phyloP scores from a whole-genome alignment of 2,888 invertebrate species.

The Criorhina ranunculi region DNA sequence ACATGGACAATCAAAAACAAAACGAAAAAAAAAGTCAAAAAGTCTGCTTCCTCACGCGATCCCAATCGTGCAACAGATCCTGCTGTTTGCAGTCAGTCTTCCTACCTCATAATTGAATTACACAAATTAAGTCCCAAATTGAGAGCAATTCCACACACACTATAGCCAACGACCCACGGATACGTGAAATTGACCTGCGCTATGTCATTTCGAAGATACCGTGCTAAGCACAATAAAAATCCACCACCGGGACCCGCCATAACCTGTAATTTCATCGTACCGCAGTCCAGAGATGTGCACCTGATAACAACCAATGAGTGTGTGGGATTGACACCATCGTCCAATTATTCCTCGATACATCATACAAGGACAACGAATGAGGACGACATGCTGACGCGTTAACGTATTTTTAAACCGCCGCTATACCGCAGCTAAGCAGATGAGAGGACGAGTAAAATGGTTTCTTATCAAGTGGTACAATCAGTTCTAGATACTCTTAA shows the following conservation, averaged over 20 bases:
- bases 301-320: conserved; percentile 71
- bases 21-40: conserved; percentile 26
- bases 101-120: conserved; percentile 67
- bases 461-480: conserved; percentile 66
- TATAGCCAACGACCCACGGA: conserved; percentile 58
- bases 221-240: conserved; percentile 56
- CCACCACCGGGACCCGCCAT: conserved; percentile 38
- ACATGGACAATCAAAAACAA: conserved; percentile 9
- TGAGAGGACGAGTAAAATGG: conserved; percentile 47
- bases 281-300: conserved; percentile 71
- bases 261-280: conserved; percentile 71
- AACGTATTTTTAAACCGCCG: conserved; percentile 26
- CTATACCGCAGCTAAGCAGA: conserved; percentile 45
- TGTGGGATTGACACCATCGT: conserved; percentile 74
- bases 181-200: conserved; percentile 72
- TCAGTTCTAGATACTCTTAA: conserved; percentile 59
- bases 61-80: conserved; percentile 32
- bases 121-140: conserved; percentile 70
- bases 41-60: conserved; percentile 65
- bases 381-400: conserved; percentile 63
- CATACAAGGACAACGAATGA: conserved; percentile 47
- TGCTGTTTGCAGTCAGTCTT: conserved; percentile 1
- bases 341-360: conserved; percentile 72
- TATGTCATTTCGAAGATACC: conserved; percentile 59
- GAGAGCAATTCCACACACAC: conserved; percentile 58